Evolutionary conservation across 2,113 vertebrate genomes (phyloP).

Genomic region (Mungos mungo): DNA sequence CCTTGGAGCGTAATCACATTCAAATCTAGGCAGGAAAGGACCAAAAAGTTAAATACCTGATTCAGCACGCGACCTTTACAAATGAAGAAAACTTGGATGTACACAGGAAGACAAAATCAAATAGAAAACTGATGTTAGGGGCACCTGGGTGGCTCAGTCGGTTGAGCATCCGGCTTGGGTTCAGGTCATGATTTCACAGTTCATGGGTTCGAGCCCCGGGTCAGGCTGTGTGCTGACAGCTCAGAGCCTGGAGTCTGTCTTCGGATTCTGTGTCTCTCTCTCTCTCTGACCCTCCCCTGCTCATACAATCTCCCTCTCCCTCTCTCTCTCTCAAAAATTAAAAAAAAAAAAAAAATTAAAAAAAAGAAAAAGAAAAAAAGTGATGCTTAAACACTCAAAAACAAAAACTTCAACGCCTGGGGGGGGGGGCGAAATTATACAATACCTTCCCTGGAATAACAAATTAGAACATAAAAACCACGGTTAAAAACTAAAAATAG

Average conservation of each 20-base stretch:
- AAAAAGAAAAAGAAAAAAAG: background rate
- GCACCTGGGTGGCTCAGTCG: too few relatives aligned
- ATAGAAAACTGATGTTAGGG: background rate
- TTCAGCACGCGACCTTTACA: background rate
- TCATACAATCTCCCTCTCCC: too few relatives aligned
- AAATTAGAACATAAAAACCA: conserved; percentile 9
- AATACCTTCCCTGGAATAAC: background rate
- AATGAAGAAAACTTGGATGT: background rate
- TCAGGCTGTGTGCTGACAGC: too few relatives aligned
- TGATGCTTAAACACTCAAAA: background rate
- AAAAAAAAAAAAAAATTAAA: too few relatives aligned
- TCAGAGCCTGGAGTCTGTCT: too few relatives aligned
- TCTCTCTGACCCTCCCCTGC: too few relatives aligned
- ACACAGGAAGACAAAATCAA: background rate
- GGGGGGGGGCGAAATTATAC: background rate
- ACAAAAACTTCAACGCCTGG: background rate
- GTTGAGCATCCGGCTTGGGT: too few relatives aligned
- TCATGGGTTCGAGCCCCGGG: too few relatives aligned
- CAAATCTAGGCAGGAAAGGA: background rate
- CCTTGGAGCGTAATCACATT: background rate
- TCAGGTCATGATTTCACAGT: too few relatives aligned
- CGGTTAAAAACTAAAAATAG: background rate
- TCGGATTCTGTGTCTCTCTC: too few relatives aligned
- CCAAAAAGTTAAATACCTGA: background rate
- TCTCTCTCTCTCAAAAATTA: too few relatives aligned